Base-by-base conservation (phyloP, 2,113 vertebrate genomes). In the Acrocephalus kingi region DNA sequence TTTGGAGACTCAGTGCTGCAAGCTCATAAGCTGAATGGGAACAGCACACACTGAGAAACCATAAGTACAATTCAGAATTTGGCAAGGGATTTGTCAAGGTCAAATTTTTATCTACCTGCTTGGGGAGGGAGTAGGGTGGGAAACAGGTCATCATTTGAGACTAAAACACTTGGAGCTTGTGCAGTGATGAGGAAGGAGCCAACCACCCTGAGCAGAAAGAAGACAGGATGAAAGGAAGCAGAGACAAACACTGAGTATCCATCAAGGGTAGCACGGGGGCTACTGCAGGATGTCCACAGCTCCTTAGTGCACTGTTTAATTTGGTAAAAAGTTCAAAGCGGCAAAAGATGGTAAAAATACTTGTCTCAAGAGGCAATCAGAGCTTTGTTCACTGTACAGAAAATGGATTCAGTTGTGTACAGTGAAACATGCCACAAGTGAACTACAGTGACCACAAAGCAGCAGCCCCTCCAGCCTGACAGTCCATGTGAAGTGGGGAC, bases 241-340 rank as follows among this genome's bases (percentile, higher is more conserved):
- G 41, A 84, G 69, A 15, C 25, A 66, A 91, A 74, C 48, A 28
- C 30, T 27, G 39, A 77, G 14, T 22, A 52, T 18, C 63, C 72
- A 46, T 11, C 21, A 77, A 62, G 63, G 1, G 13, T 24, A 76
- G 55, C 58, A 55, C 0, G 0, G n/a, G 19, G 28, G 17, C 48
- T 73, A 37, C 51, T 72, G 33, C 5, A 8, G 51, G 39, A 23
- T 2, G 11, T 25, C 55, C 74, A 80, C 21, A 37, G 51, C 58
- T 72, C 35, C 63, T 58, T 13, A 62, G 43, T 37, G 46, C 45
- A 62, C 24, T 51, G 46, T 31, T 84, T 69, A 22, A 85, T 27
- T 73, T 22, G 13, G 62, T 62, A n/a, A 22, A 71, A 86, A 39
- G 17, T 59, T 93, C 61, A 75, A 28, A 73, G 56, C 11, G 23